Conservation (phyloP, 2,888 invertebrate species). For the Melanostoma scalare region DNA sequence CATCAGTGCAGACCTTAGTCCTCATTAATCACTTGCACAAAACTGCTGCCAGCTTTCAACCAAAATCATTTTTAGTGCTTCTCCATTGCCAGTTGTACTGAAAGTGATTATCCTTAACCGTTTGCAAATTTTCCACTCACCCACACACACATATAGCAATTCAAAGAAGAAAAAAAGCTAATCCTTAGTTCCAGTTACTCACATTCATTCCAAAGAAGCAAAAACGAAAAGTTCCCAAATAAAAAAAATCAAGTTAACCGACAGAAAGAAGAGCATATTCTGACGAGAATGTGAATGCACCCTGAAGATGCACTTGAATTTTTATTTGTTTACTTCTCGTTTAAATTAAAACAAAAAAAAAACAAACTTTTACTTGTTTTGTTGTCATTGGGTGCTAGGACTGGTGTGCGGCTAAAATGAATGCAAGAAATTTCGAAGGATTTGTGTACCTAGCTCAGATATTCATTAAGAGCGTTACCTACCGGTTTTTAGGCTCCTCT, state of each 20-base stretch:
- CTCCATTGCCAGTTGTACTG: conserved; percentile 36
- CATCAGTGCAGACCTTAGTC: not conserved
- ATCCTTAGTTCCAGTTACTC: conserved; percentile 51
- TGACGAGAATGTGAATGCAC: conserved; percentile 71
- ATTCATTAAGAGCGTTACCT: conserved; percentile 58
- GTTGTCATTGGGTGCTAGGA: conserved; percentile 57
- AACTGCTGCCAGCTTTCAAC: conserved; percentile 57
- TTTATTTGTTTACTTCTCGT: conserved; percentile 69
- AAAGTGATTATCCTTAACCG: conserved; percentile 70
- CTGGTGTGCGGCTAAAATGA: conserved; percentile 48
- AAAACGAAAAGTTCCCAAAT: conserved; percentile 10
- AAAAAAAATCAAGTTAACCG: conserved; percentile 17
- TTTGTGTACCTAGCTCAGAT: conserved; percentile 16
- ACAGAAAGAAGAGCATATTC: conserved; percentile 43
- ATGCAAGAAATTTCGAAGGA: conserved; percentile 48
- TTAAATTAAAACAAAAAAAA: conserved; percentile 59
- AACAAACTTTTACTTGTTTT: conserved; percentile 63
- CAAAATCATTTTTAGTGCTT: conserved; percentile 53
- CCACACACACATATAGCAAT: conserved; percentile 5
- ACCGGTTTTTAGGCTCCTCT: conserved; percentile 25
- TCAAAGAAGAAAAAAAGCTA: conserved; percentile 41
- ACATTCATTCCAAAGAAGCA: conserved; percentile 14
- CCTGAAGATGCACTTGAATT: conserved; percentile 73
- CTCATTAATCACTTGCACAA: conserved; percentile 66
- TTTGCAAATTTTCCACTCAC: conserved; percentile 35